Base-by-base conservation (phyloP, 2,888 invertebrate genomes). In the Argyra leucocephala region DNA sequence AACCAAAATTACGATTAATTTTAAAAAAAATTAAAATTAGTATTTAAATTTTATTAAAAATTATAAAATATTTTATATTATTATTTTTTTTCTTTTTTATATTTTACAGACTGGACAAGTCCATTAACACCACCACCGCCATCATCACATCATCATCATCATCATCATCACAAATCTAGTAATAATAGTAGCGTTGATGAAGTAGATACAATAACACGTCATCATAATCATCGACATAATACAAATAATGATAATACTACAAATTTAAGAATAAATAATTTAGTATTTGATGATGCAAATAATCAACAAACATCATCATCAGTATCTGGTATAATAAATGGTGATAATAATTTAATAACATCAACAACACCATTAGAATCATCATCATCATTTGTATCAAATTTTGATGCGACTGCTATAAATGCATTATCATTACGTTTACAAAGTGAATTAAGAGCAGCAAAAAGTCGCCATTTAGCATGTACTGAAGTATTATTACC, bases 401-500 rank as follows among this genome's bases (percentile, higher is more conserved):
- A 63, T 21, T 69, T 72, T 26, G 76, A 76, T 68, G 74, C 77
- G 67, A 74, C 72, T 65, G 75, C 78, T 26, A 74, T 78, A 67
- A 73, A 75, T 77, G 87, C 88, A 73, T 81, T 93, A 76, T 87
- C 90, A 64, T 84, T 85, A 74, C 84, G 89, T 73, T 83, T 93
- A 71, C 91, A 93, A 81, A 82, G 86, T 67, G 90, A 90, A 77
- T 81, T 94, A 69, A 83, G 91, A 67, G 87, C 87, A 70, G 93
- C 93, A 60, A 91, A 93, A 79, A 88, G 87, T 73, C 83, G 83
- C 73, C 89, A 90, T 78, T 81, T 93, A 71, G 87, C 89, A 66
- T 88, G 90, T 75, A 92, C 90, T 23, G 92, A 93, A 81, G 91
- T 93, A 66, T 83, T 93, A 70, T 83, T 94, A 71, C 94, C 94